A percentile compares a stretch with the other conserved stretches of the same genome.
Conservation (phyloP, 2,888 invertebrate genomes). For the Cantharis rustica region DNA sequence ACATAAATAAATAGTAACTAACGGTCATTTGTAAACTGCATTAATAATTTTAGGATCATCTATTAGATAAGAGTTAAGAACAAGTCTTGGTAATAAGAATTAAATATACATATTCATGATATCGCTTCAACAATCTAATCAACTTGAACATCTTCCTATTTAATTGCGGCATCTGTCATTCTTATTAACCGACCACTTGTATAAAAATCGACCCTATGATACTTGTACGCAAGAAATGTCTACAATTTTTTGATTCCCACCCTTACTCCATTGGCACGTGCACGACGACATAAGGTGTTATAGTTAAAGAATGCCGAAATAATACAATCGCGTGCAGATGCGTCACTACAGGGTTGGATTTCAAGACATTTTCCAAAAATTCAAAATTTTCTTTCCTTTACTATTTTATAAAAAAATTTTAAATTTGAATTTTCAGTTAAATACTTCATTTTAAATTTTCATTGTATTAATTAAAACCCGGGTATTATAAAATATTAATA, state of each 20-base stretch:
- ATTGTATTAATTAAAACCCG: too few relatives aligned
- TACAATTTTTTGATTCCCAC: constrained; percentile 28
- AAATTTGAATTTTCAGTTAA: background rate
- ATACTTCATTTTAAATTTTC: too few relatives aligned
- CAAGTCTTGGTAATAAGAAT: constrained; percentile 38
- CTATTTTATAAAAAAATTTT: too few relatives aligned
- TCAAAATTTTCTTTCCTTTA: too few relatives aligned
- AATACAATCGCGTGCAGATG: constrained; percentile 41
- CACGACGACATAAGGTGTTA: constrained; percentile 48
- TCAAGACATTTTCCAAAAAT: background rate
- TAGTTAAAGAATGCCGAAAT: constrained; percentile 49
- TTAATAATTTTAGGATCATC: constrained; percentile 27
- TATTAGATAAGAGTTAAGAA: constrained; percentile 26
- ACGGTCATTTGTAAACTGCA: constrained; percentile 28
- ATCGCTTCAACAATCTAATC: constrained; percentile 46
- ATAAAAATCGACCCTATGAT: constrained; percentile 31
- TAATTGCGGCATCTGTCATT: constrained; percentile 54
- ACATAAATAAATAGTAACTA: constrained; percentile 12
- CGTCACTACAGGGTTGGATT: constrained; percentile 34
- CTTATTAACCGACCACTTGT: constrained; percentile 40
- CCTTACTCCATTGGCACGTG: constrained; percentile 42
- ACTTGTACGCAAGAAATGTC: constrained; percentile 33
- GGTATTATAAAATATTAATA: too few relatives aligned
- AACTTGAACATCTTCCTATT: constrained; percentile 42
- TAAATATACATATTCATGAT: constrained; percentile 49